Evolutionary conservation across 1,140 invertebrate genomes (phyloP).

Genomic region (Condylostylus longicornis): DNA sequence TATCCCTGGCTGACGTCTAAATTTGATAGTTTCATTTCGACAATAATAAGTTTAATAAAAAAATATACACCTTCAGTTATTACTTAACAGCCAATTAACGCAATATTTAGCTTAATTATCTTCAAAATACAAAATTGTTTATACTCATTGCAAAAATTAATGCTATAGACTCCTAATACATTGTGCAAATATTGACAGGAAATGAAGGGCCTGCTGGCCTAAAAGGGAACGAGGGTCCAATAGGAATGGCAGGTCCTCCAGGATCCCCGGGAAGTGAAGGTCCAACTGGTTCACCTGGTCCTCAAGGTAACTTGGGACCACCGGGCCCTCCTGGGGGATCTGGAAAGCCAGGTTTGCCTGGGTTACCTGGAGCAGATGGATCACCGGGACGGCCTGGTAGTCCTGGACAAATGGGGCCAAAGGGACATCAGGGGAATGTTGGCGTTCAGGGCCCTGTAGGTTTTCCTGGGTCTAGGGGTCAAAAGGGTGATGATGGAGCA

Average conservation of each 20-base stretch:
- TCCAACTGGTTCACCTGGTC: slow-evolving; percentile 46
- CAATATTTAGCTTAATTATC: too few species aligned
- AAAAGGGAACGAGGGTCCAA: slow-evolving; percentile 54
- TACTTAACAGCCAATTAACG: too few species aligned
- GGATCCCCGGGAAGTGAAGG: slow-evolving; percentile 51
- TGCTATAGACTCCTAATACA: too few species aligned
- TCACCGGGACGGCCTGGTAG: slow-evolving; percentile 36
- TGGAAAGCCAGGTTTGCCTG: slow-evolving; percentile 40
- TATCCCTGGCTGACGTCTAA: too few species aligned
- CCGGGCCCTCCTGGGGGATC: slow-evolving; percentile 32
- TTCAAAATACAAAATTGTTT: too few species aligned
- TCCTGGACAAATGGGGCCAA: slow-evolving; percentile 35
- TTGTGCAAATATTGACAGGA: too few species aligned
- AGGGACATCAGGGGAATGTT: slow-evolving; percentile 41
- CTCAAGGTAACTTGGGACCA: slow-evolving; percentile 44
- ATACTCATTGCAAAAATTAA: too few species aligned
- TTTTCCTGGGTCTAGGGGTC: slow-evolving; percentile 56
- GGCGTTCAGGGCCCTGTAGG: slow-evolving; percentile 52
- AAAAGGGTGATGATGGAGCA: slow-evolving; percentile 62
- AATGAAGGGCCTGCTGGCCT: slow-evolving; percentile 57
- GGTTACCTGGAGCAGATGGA: slow-evolving; percentile 40
- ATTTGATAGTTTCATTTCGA: too few species aligned
- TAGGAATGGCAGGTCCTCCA: slow-evolving; percentile 50
- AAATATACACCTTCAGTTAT: too few species aligned
- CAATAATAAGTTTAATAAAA: too few species aligned